Conservation (phyloP, 2,888 invertebrate genomes). For the Epirrita christyi region DNA sequence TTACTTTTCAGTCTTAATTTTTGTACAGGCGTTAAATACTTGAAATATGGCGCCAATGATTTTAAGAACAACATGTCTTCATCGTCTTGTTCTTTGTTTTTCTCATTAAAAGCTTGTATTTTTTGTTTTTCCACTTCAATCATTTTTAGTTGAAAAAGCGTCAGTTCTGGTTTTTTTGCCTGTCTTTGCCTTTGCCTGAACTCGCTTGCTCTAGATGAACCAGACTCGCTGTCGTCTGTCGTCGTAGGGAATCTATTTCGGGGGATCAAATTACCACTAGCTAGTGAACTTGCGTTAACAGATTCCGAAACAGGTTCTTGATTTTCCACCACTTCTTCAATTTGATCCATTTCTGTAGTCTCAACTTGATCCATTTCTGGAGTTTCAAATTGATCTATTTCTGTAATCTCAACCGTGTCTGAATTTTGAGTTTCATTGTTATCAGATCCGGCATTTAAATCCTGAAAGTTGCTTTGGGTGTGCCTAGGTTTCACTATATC, state of each 20-base stretch:
- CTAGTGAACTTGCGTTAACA: constrained; percentile 17
- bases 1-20: constrained; percentile 30
- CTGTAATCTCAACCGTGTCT: constrained; percentile 19
- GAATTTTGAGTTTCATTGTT: constrained; percentile 30
- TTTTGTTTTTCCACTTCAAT: constrained; percentile 26
- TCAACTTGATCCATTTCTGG: constrained; percentile 26
- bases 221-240: constrained; percentile 17
- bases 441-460: constrained; percentile 25
- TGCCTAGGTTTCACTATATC: constrained; percentile 28
- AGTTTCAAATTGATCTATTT: constrained; percentile 26
- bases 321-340: constrained; percentile 26
- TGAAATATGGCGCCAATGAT: constrained; percentile 26
- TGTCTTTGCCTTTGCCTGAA: constrained; percentile 12
- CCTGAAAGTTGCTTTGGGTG: constrained; percentile 25
- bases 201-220: constrained; percentile 12
- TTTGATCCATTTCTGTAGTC: constrained; percentile 25
- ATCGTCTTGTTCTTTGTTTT: constrained; percentile 10
- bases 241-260: constrained; percentile 23
- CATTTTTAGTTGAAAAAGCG: constrained; percentile 17
- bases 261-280: constrained; percentile 19
- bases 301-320: constrained; percentile 29
- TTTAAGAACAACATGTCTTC: constrained; percentile 26
- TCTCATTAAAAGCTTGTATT: constrained; percentile 27
- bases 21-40: constrained; percentile 28
- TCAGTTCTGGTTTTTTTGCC: constrained; percentile 10